Evolutionary conservation across 2,888 invertebrate genomes (phyloP).

Genomic region (Torymus aiolomorphi): DNA sequence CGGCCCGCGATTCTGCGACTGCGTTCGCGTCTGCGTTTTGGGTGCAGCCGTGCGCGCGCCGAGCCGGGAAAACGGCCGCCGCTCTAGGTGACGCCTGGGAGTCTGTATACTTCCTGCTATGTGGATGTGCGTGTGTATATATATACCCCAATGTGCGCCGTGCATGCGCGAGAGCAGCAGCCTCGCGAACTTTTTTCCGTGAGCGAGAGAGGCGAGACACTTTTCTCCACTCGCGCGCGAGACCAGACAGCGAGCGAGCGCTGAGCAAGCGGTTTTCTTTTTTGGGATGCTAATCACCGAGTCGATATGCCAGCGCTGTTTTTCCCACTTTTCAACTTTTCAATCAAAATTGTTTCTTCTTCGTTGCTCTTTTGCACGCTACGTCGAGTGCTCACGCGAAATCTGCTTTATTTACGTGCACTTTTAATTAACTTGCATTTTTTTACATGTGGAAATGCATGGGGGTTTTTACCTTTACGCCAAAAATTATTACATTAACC

Average conservation of each 20-base stretch:
- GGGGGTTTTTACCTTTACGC: too few relatives aligned
- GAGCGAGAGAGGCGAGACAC: not conserved
- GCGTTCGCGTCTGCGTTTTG: constrained; percentile 60
- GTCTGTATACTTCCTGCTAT: not conserved
- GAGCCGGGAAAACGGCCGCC: not conserved
- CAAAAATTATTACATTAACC: too few relatives aligned
- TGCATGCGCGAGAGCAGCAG: too few relatives aligned
- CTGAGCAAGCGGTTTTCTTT: constrained; percentile 24
- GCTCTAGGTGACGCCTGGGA: not conserved
- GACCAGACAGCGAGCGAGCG: constrained; percentile 12
- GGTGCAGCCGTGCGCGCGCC: constrained; percentile 16
- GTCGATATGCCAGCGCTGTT: constrained; percentile 7
- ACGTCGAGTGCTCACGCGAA: too few relatives aligned
- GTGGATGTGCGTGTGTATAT: not conserved
- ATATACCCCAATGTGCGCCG: too few relatives aligned
- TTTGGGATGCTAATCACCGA: constrained; percentile 8
- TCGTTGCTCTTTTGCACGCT: too few relatives aligned
- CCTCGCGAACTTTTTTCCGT: not conserved
- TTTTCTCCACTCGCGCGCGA: not conserved
- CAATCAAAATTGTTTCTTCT: not conserved
- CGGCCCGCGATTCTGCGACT: constrained; percentile 56
- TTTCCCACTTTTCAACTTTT: not conserved
- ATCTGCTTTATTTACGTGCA: too few relatives aligned
- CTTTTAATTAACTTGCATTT: too few relatives aligned
- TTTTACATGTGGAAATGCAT: too few relatives aligned